These are phyloP conservation scores for Heloderma charlesbogerti DNA, from an alignment of 2,113 vertebrate genomes.

Conservation along the genomic window DNA sequence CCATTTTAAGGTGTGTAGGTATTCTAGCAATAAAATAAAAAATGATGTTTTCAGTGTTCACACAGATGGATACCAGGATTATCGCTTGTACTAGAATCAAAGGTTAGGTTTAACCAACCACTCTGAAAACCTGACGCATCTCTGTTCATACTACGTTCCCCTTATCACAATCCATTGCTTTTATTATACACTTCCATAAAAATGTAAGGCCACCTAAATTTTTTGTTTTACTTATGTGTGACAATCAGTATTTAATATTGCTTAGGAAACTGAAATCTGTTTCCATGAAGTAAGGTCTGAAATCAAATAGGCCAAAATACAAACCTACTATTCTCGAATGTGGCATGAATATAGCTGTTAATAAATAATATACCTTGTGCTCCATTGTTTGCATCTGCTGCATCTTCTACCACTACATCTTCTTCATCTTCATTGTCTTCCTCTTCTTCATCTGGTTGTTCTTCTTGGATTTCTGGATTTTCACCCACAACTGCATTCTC, in stretches of 20 bases:
- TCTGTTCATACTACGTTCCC: neutral
- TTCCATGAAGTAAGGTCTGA: slow-evolving; percentile 5
- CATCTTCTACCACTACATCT: slow-evolving; percentile 90
- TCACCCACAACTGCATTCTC: slow-evolving; percentile 89
- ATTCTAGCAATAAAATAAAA: neutral
- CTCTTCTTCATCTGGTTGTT: slow-evolving; percentile 89
- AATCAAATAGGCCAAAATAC: neutral
- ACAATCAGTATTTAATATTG: neutral
- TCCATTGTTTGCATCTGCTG: slow-evolving; percentile 89
- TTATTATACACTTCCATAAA: neutral
- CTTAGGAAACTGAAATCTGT: neutral
- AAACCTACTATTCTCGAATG: neutral
- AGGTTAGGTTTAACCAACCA: neutral
- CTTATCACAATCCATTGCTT: neutral
- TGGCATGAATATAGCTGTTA: neutral
- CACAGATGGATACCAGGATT: neutral
- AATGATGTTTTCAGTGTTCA: neutral
- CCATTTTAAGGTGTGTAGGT: neutral
- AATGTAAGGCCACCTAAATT: neutral
- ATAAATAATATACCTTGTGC: slow-evolving; percentile 84
- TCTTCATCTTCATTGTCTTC: slow-evolving; percentile 93
- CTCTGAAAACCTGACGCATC: neutral
- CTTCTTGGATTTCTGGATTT: slow-evolving; percentile 87
- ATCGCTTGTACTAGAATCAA: neutral
- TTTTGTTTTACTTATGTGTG: neutral